phyloP scores from a whole-genome alignment of 2,797 vertebrate species.

The Leptatherina wallacei region DNA sequence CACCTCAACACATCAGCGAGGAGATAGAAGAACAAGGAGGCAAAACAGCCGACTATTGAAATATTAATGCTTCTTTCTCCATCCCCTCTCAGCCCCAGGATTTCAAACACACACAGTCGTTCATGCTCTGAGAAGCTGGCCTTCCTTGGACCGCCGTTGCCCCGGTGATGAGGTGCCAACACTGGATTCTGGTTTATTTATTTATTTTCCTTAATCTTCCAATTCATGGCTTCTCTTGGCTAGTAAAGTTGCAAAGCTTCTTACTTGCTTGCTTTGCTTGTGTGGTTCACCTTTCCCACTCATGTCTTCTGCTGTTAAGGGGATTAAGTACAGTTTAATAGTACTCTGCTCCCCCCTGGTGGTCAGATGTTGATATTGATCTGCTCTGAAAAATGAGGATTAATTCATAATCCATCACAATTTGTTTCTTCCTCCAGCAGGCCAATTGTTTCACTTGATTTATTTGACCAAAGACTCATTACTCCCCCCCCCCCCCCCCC shows the following conservation, averaged over 20 bases:
- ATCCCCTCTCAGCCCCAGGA: conserved; percentile 81
- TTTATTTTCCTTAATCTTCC: conserved; percentile 35
- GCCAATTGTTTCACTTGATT: conserved; percentile 29
- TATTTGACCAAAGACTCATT: neutral
- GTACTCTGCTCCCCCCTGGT: conserved; percentile 69
- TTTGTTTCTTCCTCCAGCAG: conserved; percentile 40
- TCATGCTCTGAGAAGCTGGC: conserved; percentile 85
- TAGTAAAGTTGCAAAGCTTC: conserved; percentile 35
- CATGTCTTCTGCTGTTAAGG: conserved; percentile 30
- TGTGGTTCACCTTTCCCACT: conserved; percentile 33
- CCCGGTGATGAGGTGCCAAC: conserved; percentile 60
- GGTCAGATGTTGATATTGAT: conserved; percentile 41
- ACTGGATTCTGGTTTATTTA: conserved; percentile 41
- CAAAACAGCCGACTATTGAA: neutral
- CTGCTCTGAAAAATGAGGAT: conserved; percentile 9
- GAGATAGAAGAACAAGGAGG: neutral
- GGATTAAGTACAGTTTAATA: conserved; percentile 35
- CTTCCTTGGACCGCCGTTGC: conserved; percentile 38
- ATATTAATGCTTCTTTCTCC: conserved; percentile 8
- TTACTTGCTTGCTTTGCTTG: conserved; percentile 43
- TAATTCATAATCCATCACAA: neutral
- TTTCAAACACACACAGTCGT: conserved; percentile 98
- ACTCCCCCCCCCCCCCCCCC: too few species aligned
- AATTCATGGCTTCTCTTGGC: neutral
- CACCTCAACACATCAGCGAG: neutral